These are phyloP conservation scores for Conistra vaccinii DNA, from an alignment of 2,888 invertebrate species.

Conservation along the genomic window DNA sequence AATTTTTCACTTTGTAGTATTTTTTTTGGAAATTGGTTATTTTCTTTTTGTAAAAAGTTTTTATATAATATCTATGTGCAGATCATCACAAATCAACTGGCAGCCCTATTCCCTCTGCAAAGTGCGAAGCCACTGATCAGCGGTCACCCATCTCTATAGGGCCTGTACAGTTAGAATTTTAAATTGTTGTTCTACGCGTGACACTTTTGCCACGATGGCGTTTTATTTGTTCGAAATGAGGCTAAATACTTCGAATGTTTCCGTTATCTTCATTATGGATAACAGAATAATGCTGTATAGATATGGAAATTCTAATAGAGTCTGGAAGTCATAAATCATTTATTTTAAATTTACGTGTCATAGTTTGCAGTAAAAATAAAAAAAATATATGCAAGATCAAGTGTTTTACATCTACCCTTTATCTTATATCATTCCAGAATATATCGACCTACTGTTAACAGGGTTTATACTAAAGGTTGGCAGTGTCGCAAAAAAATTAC, in stretches of 20 bases:
- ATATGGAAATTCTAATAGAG: conserved; percentile 20
- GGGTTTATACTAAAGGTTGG: too few relatives aligned
- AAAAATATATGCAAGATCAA: not conserved
- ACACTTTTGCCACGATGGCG: conserved; percentile 49
- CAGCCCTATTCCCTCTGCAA: conserved; percentile 50
- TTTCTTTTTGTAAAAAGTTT: too few relatives aligned
- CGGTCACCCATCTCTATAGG: conserved; percentile 47
- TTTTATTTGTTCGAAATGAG: conserved; percentile 48
- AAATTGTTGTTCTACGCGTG: conserved; percentile 56
- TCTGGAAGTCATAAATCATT: not conserved
- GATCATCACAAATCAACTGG: not conserved
- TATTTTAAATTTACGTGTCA: too few relatives aligned
- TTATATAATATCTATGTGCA: too few relatives aligned
- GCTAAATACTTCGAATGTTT: conserved; percentile 41
- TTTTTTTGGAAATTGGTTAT: too few relatives aligned
- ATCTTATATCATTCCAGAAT: too few relatives aligned
- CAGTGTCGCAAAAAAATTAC: too few relatives aligned
- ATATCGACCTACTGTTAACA: too few relatives aligned
- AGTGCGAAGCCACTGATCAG: conserved; percentile 54
- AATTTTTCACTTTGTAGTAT: too few relatives aligned
- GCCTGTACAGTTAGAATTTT: conserved; percentile 62
- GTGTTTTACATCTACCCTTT: too few relatives aligned
- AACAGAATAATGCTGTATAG: conserved; percentile 14
- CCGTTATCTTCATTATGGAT: conserved; percentile 37
- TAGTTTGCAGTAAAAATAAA: not conserved